These are phyloP conservation scores for Nephrotoma guestfalica DNA, from an alignment of 2,888 invertebrate genomes.

Conservation along the genomic window DNA sequence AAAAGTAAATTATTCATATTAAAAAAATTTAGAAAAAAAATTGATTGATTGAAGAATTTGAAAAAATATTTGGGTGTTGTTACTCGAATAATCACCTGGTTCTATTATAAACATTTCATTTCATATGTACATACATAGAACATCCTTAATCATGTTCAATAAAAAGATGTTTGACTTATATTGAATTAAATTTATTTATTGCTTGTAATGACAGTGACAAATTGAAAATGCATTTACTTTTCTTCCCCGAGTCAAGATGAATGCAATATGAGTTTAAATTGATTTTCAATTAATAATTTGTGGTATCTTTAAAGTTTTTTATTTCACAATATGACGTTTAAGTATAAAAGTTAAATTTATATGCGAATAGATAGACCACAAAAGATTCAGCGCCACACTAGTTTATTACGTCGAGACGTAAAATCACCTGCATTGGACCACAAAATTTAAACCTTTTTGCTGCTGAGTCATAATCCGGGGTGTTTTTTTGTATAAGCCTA, in stretches of 20 bases:
- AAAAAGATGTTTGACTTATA: not conserved
- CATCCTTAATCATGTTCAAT: not conserved
- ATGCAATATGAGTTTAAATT: not conserved
- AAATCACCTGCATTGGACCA: not conserved
- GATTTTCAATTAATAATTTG: not conserved
- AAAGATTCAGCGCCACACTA: not conserved
- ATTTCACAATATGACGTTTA: not conserved
- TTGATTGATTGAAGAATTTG: not conserved
- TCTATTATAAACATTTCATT: not conserved
- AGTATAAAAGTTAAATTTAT: not conserved
- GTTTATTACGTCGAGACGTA: not conserved
- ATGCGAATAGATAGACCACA: not conserved
- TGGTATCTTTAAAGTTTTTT: not conserved
- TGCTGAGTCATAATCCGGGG: not conserved
- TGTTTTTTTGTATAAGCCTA: too few species aligned
- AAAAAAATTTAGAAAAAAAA: not conserved
- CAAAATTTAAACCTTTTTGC: not conserved
- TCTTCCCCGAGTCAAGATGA: not conserved
- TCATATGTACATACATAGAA: not conserved
- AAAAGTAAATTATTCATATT: not conserved
- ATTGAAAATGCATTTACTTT: not conserved
- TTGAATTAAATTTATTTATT: not conserved
- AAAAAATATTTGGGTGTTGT: not conserved
- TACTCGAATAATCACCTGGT: not conserved
- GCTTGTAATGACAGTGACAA: not conserved